These are phyloP conservation scores for Iselma pallidipennis DNA, from an alignment of 2,888 invertebrate species.

Conservation along the genomic window DNA sequence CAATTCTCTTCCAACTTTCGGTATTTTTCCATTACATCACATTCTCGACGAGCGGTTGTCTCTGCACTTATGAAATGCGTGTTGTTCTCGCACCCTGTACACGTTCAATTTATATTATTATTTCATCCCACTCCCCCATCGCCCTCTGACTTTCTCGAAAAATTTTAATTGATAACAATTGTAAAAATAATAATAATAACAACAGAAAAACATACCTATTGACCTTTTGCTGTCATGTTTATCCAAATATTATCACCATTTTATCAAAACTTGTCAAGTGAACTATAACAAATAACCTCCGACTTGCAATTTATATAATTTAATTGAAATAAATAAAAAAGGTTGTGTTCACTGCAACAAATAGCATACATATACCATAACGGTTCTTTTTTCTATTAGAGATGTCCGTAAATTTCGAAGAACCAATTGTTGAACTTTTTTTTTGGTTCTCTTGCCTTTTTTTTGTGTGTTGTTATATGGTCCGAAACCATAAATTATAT, in stretches of 20 bases:
- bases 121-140: too few relatives aligned
- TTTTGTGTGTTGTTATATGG: background rate
- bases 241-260: background rate
- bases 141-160: background rate
- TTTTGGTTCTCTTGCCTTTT: background rate
- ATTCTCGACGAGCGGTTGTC: conserved; percentile 48
- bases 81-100: conserved; percentile 29
- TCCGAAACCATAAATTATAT: conserved; percentile 28
- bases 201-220: background rate
- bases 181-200: background rate
- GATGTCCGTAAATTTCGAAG: background rate
- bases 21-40: conserved; percentile 57
- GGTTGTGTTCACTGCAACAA: background rate
- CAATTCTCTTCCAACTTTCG: conserved; percentile 54
- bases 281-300: background rate
- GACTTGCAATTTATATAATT: background rate
- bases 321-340: background rate
- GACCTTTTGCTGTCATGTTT: background rate
- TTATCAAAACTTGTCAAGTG: background rate
- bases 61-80: conserved; percentile 47
- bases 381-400: background rate
- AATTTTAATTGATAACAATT: background rate
- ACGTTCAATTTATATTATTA: background rate
- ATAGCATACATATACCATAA: too few relatives aligned
- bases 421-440: background rate